Percentiles rank a stretch among this genome's conserved stretches.
phyloP scores from a whole-genome alignment of 2,888 invertebrate species.

The Eilema sororculum region DNA sequence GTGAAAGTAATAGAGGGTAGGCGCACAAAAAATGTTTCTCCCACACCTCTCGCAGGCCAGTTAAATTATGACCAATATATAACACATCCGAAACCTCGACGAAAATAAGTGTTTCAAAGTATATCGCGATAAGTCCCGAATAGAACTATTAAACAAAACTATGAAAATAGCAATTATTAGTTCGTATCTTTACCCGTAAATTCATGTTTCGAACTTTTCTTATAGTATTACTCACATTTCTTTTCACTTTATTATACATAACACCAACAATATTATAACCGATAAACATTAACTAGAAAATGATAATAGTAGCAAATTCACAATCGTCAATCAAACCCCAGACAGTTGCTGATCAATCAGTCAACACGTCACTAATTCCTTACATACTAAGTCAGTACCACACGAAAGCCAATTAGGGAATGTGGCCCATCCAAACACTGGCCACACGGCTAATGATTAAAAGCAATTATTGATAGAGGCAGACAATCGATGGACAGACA shows the following conservation, averaged over 20 bases:
- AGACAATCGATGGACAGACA: conserved; percentile 34
- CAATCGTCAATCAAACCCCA: conserved; percentile 24
- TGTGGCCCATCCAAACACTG: conserved; percentile 56
- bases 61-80: too few relatives aligned
- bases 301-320: conserved; percentile 10
- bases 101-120: too few relatives aligned
- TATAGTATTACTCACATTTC: neutral
- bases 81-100: too few relatives aligned
- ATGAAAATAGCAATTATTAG: too few relatives aligned
- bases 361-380: conserved; percentile 46
- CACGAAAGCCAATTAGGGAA: conserved; percentile 54
- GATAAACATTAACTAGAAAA: neutral
- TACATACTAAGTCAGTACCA: conserved; percentile 45
- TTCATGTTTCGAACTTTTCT: too few relatives aligned
- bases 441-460: conserved; percentile 60
- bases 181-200: too few relatives aligned
- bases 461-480: conserved; percentile 65
- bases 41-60: too few relatives aligned
- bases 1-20: too few relatives aligned
- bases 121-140: too few relatives aligned
- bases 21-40: too few relatives aligned
- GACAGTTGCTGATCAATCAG: conserved; percentile 39
- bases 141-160: too few relatives aligned
- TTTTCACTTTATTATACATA: neutral
- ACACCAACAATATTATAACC: neutral